Base-by-base conservation (phyloP, 2,113 vertebrate genomes). In the Seriola quinqueradiata region DNA sequence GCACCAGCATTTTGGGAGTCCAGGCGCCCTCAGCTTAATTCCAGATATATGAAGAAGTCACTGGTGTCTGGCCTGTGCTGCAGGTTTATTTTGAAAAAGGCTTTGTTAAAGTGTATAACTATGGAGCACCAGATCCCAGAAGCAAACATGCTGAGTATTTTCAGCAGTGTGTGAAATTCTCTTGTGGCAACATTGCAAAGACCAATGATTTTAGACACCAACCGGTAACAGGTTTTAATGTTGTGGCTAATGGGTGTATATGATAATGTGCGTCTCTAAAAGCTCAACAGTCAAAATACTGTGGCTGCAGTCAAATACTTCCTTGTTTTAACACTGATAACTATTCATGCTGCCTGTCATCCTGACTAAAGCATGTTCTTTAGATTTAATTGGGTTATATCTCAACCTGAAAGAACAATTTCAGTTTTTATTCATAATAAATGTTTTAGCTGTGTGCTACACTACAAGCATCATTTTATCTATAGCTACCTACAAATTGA, bases 61-160 rank as follows among this genome's bases (percentile, higher is more conserved):
- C n/a, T 54, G 34, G 40, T 72, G 71, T 75, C 67, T 82, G 79
- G 76, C 34, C 61, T 14, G 23, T 73, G 84, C 79, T 73, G 72
- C 55, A 70, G 54, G 54, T 81, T 90, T 76, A 84, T 86, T 93
- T 90, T 90, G 60, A 90, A 68, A 87, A 80, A 77, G 71, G 74
- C 81, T 87, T 92, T 84, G 82, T 87, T 76, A 55, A 77, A 71
- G 68, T 61, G 34, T 79, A 79, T 55, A 81, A 66, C 68, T 65
- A 60, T 70, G 46, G 63, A 71, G 46, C 66, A n/a, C 25, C 81
- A 83, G 52, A 82, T 86, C 78, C 79, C 72, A 84, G 52, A 85
- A 81, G 61, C 58, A 67, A 82, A 76, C 57, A 60, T 72, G 73
- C 78, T 17, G 66, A 78, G 90, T 94, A 93, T 94, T 95, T 95